These are phyloP conservation scores for Leptothorax acervorum DNA, from an alignment of 2,888 invertebrate species.

Conservation along the genomic window DNA sequence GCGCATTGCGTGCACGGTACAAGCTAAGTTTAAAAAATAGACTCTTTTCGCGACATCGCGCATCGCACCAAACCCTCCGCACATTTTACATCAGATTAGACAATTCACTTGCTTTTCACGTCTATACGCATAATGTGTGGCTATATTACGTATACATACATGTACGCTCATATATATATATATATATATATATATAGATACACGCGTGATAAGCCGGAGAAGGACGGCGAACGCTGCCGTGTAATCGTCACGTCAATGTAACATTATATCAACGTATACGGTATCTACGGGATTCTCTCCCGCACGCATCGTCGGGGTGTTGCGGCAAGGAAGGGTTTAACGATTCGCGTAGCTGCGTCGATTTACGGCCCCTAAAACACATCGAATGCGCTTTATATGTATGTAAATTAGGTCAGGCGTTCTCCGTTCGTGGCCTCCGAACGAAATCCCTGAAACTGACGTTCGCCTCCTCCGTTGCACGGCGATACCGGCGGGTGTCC, in stretches of 20 bases:
- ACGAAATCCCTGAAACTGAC: conserved; percentile 54
- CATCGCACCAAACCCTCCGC: neutral
- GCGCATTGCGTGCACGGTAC: neutral
- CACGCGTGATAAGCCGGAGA: conserved; percentile 43
- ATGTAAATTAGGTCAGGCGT: conserved; percentile 85
- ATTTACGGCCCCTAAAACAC: conserved; percentile 86
- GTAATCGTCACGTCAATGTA: conserved; percentile 65
- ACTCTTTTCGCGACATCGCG: neutral
- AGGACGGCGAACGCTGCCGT: conserved; percentile 67
- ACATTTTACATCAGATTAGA: neutral
- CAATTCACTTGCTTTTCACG: conserved; percentile 1
- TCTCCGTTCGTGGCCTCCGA: conserved; percentile 55
- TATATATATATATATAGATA: neutral
- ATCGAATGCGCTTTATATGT: conserved; percentile 86
- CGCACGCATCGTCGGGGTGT: conserved; percentile 81
- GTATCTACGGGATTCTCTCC: conserved; percentile 71
- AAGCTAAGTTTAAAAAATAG: neutral
- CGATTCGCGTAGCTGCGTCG: conserved; percentile 85
- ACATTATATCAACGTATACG: conserved; percentile 65
- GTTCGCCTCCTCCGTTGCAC: conserved; percentile 60
- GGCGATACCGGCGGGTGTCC: conserved; percentile 62
- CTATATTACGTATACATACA: neutral
- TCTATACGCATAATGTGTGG: neutral
- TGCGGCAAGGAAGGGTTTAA: conserved; percentile 85
- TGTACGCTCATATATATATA: neutral